A percentile compares a stretch with the other conserved stretches of the same genome.
phyloP scores from a whole-genome alignment of 2,888 invertebrate genomes.

The Drosophila rellima region DNA sequence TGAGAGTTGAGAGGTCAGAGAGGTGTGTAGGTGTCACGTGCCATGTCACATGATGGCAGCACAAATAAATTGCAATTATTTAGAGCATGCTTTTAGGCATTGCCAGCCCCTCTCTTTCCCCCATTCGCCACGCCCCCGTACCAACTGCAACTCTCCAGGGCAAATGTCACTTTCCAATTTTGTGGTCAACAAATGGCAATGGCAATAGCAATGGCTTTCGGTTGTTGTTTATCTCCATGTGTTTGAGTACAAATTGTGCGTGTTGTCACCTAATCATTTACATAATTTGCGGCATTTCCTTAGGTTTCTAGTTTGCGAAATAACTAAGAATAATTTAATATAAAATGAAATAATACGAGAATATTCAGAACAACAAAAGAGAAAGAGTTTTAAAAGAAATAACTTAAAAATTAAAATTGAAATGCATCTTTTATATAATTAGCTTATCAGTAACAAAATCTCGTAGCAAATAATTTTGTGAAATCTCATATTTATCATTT shows the following conservation, averaged over 20 bases:
- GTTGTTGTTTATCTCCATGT: conserved; percentile 18
- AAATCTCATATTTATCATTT: too few relatives aligned
- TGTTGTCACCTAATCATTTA: conserved; percentile 73
- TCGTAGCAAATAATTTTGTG: too few relatives aligned
- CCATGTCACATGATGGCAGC: conserved; percentile 55
- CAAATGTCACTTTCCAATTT: conserved; percentile 50
- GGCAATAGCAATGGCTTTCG: conserved; percentile 49
- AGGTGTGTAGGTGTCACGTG: neutral
- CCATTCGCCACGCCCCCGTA: neutral
- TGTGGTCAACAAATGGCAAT: conserved; percentile 62
- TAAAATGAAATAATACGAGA: neutral
- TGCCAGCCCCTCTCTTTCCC: neutral
- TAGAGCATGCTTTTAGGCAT: conserved; percentile 70
- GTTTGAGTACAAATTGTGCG: conserved; percentile 24
- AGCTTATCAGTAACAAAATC: too few relatives aligned
- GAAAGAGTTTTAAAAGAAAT: too few relatives aligned
- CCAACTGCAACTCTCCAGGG: neutral
- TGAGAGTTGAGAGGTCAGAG: too few relatives aligned
- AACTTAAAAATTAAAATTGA: too few relatives aligned
- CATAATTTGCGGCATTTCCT: conserved; percentile 48
- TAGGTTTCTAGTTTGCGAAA: neutral
- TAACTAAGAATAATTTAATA: neutral
- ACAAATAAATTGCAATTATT: conserved; percentile 77
- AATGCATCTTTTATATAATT: too few relatives aligned
- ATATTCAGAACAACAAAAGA: neutral